phyloP scores from a whole-genome alignment of 1,140 invertebrate species.

The Drosophila pseudoananassae region DNA sequence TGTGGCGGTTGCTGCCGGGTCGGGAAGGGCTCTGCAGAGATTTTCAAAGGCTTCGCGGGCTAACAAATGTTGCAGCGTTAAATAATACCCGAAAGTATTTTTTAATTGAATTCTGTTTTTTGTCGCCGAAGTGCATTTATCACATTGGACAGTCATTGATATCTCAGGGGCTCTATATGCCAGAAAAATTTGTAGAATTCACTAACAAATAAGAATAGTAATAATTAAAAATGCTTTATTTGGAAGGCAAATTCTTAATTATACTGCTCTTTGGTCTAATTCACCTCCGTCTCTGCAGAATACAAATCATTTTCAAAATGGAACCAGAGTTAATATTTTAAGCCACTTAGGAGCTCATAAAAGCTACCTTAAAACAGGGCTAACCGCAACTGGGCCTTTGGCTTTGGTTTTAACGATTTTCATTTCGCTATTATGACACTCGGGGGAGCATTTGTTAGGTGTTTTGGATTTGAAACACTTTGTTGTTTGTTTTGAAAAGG shows the following conservation, averaged over 20 bases:
- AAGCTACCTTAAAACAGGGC: slow-evolving; percentile 10
- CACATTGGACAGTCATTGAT: slow-evolving; percentile 47
- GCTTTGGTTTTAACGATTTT: slow-evolving; percentile 16
- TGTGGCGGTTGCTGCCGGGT: slow-evolving; percentile 1
- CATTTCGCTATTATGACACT: slow-evolving; percentile 29
- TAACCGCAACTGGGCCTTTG: slow-evolving; percentile 35
- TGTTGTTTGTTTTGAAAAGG: slow-evolving; percentile 38
- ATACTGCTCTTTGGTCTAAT: background rate
- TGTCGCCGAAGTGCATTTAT: slow-evolving; percentile 37
- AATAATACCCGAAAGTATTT: slow-evolving; percentile 51
- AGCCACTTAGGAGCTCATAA: slow-evolving; percentile 56
- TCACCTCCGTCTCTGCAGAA: background rate
- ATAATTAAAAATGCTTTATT: too few relatives aligned
- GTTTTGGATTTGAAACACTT: slow-evolving; percentile 37
- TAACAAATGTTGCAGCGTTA: slow-evolving; percentile 57
- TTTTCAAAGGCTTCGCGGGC: slow-evolving; percentile 45
- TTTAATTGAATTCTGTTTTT: slow-evolving; percentile 64
- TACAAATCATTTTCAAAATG: background rate
- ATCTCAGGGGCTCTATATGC: slow-evolving; percentile 22
- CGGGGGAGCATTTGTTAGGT: slow-evolving; percentile 41
- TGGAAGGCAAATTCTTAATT: background rate
- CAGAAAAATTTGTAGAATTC: slow-evolving; percentile 17
- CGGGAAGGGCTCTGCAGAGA: slow-evolving; percentile 38
- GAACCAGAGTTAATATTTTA: slow-evolving; percentile 27
- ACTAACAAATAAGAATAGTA: too few relatives aligned